Evolutionary conservation across 2,113 vertebrate genomes (phyloP), one percentile per base, ranked within the genome.

Genomic region (Jacana jacana): DNA sequence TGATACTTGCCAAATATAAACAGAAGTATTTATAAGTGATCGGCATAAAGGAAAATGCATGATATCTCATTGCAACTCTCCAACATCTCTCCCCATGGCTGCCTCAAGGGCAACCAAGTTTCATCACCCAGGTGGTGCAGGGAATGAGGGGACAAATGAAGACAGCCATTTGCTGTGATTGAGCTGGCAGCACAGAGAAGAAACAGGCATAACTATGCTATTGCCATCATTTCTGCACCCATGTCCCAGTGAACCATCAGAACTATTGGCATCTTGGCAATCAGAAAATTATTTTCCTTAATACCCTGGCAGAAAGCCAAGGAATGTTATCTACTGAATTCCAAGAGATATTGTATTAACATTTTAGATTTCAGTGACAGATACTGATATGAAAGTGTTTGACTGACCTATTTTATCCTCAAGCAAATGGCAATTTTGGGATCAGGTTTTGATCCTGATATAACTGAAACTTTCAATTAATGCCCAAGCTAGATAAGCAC

Each of bases 401-500:
- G 40, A 76, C 65, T 87, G 52, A 66, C 54, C 51, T 64, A 70
- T 72, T 83, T 93, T 94, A 81, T 93, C 85, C 68, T 75, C 51
- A 83, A 91, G 68, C 24, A 92, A 95, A 89, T 61, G 78, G 61
- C 78, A 93, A 93, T 69, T 95, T 71, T 31, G 46, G 42, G 35
- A 83, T 88, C 46, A 83, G 39, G 64, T 93, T 93, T 68, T 93
- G 85, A 89, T 91, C 64, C 51, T 78, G 63, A 88, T 91, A 90
- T 68, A 71, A 81, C 42, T 68, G 42, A 93, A 92, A 75, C 17
- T 86, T 92, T 75, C 83, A 89, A 96, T 92, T 92, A 82, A 79
- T 81, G 73, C 42, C 52, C 48, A 51, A 95, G 51, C 20, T 77
- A 92, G 94, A 97, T 97, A 97, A 97, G 88, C 91, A 75, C 17